These are phyloP conservation scores for Drosophila recens DNA, from an alignment of 2,888 invertebrate species.

Conservation along the genomic window DNA sequence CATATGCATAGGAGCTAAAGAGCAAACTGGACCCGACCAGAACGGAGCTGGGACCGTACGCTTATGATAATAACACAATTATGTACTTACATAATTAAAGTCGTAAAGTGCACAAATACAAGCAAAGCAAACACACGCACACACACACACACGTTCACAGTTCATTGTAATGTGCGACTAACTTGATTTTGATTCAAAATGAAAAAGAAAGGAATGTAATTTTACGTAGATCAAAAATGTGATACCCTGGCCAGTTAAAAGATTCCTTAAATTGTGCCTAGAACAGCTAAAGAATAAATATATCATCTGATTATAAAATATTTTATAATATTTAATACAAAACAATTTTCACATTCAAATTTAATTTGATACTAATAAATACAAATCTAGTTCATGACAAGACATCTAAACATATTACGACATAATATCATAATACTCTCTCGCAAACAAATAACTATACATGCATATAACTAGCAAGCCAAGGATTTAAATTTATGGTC, in stretches of 20 bases:
- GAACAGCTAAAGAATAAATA: neutral
- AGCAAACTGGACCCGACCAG: constrained; percentile 29
- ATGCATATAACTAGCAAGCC: neutral
- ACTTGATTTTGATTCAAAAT: constrained; percentile 27
- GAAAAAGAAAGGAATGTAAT: neutral
- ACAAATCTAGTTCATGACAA: too few species aligned
- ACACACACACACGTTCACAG: constrained; percentile 19
- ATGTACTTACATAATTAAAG: constrained; percentile 79
- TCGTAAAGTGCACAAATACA: constrained; percentile 73
- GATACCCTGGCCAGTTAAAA: neutral
- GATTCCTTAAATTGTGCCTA: neutral
- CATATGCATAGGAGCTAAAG: constrained; percentile 11
- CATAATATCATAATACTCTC: neutral
- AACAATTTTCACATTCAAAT: too few species aligned
- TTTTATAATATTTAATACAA: neutral
- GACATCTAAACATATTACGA: neutral
- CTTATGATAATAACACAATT: constrained; percentile 80
- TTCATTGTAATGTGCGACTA: constrained; percentile 20
- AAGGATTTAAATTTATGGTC: constrained; percentile 4
- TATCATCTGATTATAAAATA: neutral
- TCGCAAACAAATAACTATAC: neutral
- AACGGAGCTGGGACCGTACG: constrained; percentile 46
- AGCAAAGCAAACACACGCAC: constrained; percentile 19
- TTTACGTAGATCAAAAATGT: neutral
- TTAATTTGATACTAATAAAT: too few species aligned